Evolutionary conservation across 2,888 invertebrate species (phyloP).

Genomic region (Sympetrum striolatum): DNA sequence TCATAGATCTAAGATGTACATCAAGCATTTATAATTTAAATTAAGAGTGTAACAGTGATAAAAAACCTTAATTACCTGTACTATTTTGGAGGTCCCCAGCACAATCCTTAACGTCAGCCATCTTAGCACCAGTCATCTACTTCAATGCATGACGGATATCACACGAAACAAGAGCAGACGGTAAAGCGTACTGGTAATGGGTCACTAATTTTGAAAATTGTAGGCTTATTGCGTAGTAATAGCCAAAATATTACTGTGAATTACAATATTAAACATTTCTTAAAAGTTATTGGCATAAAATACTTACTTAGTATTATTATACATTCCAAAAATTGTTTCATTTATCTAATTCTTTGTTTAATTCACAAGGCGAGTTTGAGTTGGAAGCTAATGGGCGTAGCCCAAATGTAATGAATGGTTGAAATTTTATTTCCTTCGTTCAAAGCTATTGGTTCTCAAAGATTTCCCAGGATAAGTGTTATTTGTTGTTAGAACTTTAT

Average conservation of each 20-base stretch:
- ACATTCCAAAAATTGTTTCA: not conserved
- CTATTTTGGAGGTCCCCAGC: slow-evolving; percentile 37
- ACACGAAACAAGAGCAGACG: slow-evolving; percentile 39
- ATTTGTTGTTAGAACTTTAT: no score
- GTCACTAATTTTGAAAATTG: slow-evolving; percentile 8
- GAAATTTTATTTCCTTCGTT: not conserved
- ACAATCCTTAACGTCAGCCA: slow-evolving; percentile 42
- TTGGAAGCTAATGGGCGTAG: slow-evolving; percentile 30
- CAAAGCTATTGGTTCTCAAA: no score
- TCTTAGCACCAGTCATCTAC: slow-evolving; percentile 42
- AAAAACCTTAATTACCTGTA: slow-evolving; percentile 16
- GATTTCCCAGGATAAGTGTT: no score
- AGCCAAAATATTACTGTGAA: not conserved
- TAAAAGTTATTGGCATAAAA: not conserved
- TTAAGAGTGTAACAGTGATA: not conserved
- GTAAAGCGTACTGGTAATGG: slow-evolving; percentile 8
- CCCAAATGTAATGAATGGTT: not conserved
- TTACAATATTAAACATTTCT: not conserved
- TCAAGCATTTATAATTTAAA: not conserved
- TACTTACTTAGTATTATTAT: not conserved
- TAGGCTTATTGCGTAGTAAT: not conserved
- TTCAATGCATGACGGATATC: slow-evolving; percentile 44
- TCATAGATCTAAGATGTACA: not conserved
- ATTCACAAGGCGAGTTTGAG: not conserved
- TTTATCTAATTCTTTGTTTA: not conserved